Evolutionary conservation across 2,797 vertebrate species (phyloP), one percentile per base, ranked within the genome.

Genomic region (Acrossocheilus wenchowensis): DNA sequence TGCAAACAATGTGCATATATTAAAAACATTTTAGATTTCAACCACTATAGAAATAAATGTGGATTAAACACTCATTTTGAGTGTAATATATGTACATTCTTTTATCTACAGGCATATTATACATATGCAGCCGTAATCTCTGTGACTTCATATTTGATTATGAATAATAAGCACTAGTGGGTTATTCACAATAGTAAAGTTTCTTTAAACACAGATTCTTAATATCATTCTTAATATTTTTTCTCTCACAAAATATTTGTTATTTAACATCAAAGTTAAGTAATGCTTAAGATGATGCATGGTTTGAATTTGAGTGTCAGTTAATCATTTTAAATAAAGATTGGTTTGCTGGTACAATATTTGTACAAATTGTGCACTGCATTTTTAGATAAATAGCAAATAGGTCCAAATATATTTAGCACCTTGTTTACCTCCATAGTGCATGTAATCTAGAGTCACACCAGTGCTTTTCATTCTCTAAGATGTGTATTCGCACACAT

Each of bases 21-120:
- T 86, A 60, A 86, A 88, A 87, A 87, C 10, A 62, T 50, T 85
- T 89, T 83, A 54, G 72, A 74, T 86, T 83, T 83, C 39, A 84
- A 87, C 80, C 39, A 48, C 77, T 78, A 62, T 87, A 83, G 90
- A 91, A 92, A 94, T 92, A 93, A 81, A 92, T 90, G 89, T 93
- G 91, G 93, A 93, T 92, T 93, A 91, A 92, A 91, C 84, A 93
- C 90, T 91, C 39, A 66, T 91, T 57, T 92, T 91, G 89, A 93
- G 90, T 73, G 75, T 80, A 43, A 78, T 93, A 91, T 94, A 92
- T 94, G 60, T 90, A 95, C 93, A 94, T 92, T 92, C 82, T 91
- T 90, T 91, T 36, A 36, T 68, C 34, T 36, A 72, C 71, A 73
- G 41, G 71, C 71, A 73, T 73, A 45, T 72, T 45, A 45, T 45